phyloP scores from a whole-genome alignment of 2,113 vertebrate genomes.

The Podarcis muralis region DNA sequence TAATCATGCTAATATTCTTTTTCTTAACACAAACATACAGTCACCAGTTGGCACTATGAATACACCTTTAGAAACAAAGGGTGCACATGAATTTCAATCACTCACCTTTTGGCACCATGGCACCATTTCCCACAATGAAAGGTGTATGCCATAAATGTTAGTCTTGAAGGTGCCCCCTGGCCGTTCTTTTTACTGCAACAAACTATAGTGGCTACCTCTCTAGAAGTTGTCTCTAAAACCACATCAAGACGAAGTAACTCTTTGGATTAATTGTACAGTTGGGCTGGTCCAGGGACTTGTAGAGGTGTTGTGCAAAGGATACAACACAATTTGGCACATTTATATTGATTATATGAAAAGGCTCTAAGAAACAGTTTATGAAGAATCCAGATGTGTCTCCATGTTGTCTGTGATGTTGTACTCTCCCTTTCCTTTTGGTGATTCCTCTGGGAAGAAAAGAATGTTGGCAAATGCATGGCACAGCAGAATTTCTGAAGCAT shows the following conservation, averaged over 20 bases:
- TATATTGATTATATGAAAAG: not conserved
- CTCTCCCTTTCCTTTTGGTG: not conserved
- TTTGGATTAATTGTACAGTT: not conserved
- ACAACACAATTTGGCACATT: not conserved
- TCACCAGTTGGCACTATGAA: not conserved
- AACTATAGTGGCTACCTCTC: not conserved
- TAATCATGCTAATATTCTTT: not conserved
- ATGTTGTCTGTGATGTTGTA: not conserved
- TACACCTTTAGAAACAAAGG: not conserved
- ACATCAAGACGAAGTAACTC: not conserved
- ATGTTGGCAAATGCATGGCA: rapidly evolving
- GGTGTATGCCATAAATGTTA: no score
- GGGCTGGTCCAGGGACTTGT: not conserved
- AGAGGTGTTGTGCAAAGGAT: not conserved
- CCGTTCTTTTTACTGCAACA: not conserved
- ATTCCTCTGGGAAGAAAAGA: rapidly evolving
- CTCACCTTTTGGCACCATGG: not conserved
- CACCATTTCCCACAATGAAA: not conserved
- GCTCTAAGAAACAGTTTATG: not conserved
- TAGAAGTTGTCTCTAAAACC: not conserved
- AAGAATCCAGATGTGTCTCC: not conserved
- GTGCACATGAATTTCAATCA: not conserved
- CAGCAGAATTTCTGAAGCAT: not conserved
- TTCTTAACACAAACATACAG: not conserved
- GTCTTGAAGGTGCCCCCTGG: no score